Base-by-base conservation (phyloP, 2,888 invertebrate species). In the Podotricha telesiphe region DNA sequence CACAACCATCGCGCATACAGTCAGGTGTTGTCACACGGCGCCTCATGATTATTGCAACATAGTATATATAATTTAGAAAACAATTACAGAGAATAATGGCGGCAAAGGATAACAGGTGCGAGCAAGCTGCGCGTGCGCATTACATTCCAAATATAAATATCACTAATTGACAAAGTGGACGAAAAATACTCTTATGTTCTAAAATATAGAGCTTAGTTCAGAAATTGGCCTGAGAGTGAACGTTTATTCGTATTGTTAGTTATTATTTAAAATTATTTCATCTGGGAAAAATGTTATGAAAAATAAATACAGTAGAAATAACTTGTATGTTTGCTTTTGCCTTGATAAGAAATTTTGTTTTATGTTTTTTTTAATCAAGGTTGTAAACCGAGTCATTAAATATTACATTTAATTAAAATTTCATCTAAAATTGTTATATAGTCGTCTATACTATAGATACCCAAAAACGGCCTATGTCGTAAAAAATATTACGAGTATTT, bases 21-120 rank as follows among this genome's bases (percentile, higher is more conserved):
- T 28, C 28, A 28, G 6, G 6, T 4, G 28, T n/a, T 6, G 28
- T 28, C 28, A 28, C 28, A 6, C n/a, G 28, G 2, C 3, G 28
- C 28, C 28, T 28, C 28, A 28, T 6, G 28, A 37, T 37, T 37
- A 37, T 37, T 37, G 65, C 58, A 61, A 64, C 68, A 76, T 77
- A 19, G 34, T 42, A 17, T 78, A 17, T 19, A 47, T 77, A 3
- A 28, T 48, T 19, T 77, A 76, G 73, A 73, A 74, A 78, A 79
- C 77, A 82, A 82, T 81, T 85, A 81, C 79, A 73, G 80, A 82
- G 80, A 84, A 68, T 80, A 78, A 84, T 83, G 79, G 76, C 77
- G 73, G 72, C 69, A 51, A 48, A 71, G 56, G 48, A 62, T 67
- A 72, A 72, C 86, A 85, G 85, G 86, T 84, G 85, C 77, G 70